Evolutionary conservation across 1,140 invertebrate species (phyloP).

Genomic region (Drosophila subpulchrella): DNA sequence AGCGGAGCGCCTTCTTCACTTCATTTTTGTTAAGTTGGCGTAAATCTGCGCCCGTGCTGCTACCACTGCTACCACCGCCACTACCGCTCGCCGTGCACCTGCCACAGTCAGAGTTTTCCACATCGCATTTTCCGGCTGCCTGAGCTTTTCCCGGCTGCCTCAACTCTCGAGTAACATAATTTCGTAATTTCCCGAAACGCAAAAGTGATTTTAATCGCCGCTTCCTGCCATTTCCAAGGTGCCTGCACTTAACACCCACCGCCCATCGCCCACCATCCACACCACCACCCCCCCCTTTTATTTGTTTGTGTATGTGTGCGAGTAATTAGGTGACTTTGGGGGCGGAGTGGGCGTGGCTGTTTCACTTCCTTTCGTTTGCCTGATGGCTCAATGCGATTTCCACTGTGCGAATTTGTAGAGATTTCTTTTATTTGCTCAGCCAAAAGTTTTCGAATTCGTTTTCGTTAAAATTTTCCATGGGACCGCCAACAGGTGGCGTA

Average conservation of each 20-base stretch:
- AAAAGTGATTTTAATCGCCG: constrained; percentile 79
- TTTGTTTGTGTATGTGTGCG: constrained; percentile 7
- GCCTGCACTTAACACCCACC: constrained; percentile 21
- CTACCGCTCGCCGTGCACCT: constrained; percentile 39
- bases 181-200: constrained; percentile 74
- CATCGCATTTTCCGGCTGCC: constrained; percentile 69
- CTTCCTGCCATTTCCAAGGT: constrained; percentile 49
- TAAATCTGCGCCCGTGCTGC: constrained; percentile 38
- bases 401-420: constrained; percentile 26
- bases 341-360: constrained; percentile 22
- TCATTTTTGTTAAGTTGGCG: constrained; percentile 47
- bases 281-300: too few relatives aligned
- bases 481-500: constrained; percentile 34
- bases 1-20: constrained; percentile 5
- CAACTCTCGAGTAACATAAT: constrained; percentile 71
- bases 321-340: constrained; percentile 40
- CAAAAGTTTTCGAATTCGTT: constrained; percentile 1
- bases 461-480: not conserved
- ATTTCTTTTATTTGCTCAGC: constrained; percentile 5
- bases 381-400: constrained; percentile 46
- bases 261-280: too few relatives aligned
- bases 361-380: constrained; percentile 12
- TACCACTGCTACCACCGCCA: too few relatives aligned
- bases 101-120: constrained; percentile 39
- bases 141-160: constrained; percentile 28